phyloP scores from a whole-genome alignment of 2,888 invertebrate species.

The Ochropleura plecta region DNA sequence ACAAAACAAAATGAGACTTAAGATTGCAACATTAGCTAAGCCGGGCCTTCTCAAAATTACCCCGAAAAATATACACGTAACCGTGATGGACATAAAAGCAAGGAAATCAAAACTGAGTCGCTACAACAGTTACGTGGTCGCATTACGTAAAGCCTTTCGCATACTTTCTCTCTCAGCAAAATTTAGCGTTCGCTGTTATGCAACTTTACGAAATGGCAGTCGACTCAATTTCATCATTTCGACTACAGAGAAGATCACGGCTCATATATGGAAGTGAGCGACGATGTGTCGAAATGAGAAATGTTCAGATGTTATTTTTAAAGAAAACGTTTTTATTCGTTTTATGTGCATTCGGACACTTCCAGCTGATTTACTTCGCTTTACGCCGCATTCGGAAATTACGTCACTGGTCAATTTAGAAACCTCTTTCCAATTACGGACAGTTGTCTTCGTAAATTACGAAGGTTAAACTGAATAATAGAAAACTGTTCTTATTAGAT shows the following conservation, averaged over 20 bases:
- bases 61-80: slow-evolving; percentile 85
- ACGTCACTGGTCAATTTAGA: slow-evolving; percentile 47
- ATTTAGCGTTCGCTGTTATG: slow-evolving; percentile 88
- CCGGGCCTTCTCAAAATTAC: slow-evolving; percentile 78
- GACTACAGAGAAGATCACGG: slow-evolving; percentile 84
- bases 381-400: slow-evolving; percentile 44
- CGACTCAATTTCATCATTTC: slow-evolving; percentile 89
- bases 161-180: slow-evolving; percentile 90
- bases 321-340: slow-evolving; percentile 52
- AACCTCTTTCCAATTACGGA: slow-evolving; percentile 39
- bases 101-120: slow-evolving; percentile 90
- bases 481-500: slow-evolving; percentile 22
- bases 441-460: slow-evolving; percentile 25
- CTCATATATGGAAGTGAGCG: slow-evolving; percentile 80
- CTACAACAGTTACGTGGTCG: slow-evolving; percentile 85
- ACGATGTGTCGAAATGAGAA: slow-evolving; percentile 82
- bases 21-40: slow-evolving; percentile 64
- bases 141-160: slow-evolving; percentile 90
- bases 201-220: slow-evolving; percentile 88
- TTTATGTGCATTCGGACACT: slow-evolving; percentile 39
- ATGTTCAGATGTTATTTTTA: slow-evolving; percentile 71
- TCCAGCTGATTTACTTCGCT: slow-evolving; percentile 41
- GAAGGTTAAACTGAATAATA: slow-evolving; percentile 26
- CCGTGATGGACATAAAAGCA: slow-evolving; percentile 86
- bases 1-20: slow-evolving; percentile 51